A percentile compares a stretch with the other conserved stretches of the same genome.
These are phyloP conservation scores for Cerastis rubricosa DNA, from an alignment of 2,888 invertebrate species.

Conservation along the genomic window DNA sequence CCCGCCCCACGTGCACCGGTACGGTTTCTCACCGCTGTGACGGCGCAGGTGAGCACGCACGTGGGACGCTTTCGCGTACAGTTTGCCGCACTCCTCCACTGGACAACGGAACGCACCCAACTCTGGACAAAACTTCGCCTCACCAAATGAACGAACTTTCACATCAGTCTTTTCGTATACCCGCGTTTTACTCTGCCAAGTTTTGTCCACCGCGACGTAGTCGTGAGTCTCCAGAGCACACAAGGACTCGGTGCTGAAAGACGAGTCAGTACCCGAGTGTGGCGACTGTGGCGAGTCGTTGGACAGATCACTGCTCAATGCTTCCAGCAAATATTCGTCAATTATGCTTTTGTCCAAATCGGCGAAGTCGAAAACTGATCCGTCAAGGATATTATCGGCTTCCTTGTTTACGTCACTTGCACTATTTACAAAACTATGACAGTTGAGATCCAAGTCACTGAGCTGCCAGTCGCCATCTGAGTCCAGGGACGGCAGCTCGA, in stretches of 20 bases:
- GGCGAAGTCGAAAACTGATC: slow-evolving; percentile 83
- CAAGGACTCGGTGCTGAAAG: slow-evolving; percentile 74
- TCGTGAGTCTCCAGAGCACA: slow-evolving; percentile 77
- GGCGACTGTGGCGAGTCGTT: slow-evolving; percentile 77
- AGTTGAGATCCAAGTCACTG: slow-evolving; percentile 83
- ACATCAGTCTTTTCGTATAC: slow-evolving; percentile 70
- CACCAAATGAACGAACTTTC: slow-evolving; percentile 82
- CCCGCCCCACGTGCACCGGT: slow-evolving; percentile 94
- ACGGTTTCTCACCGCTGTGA: slow-evolving; percentile 95
- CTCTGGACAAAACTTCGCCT: slow-evolving; percentile 85
- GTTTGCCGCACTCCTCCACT: slow-evolving; percentile 93
- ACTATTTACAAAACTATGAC: slow-evolving; percentile 84
- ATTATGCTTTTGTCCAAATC: slow-evolving; percentile 85
- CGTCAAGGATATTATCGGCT: slow-evolving; percentile 75
- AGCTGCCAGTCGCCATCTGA: slow-evolving; percentile 83
- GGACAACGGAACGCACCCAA: slow-evolving; percentile 93
- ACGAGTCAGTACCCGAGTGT: slow-evolving; percentile 74
- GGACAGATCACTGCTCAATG: slow-evolving; percentile 79
- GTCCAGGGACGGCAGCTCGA: slow-evolving; percentile 82
- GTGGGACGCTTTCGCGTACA: slow-evolving; percentile 97
- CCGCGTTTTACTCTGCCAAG: slow-evolving; percentile 66
- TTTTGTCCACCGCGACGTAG: slow-evolving; percentile 69
- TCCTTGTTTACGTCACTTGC: slow-evolving; percentile 80
- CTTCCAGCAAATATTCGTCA: slow-evolving; percentile 85
- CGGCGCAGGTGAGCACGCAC: slow-evolving; percentile 96